A percentile compares a stretch with the other conserved stretches of the same genome.
Evolutionary conservation across 2,888 invertebrate genomes (phyloP).

Genomic region (Pseudococcus jackbeardsleyi): DNA sequence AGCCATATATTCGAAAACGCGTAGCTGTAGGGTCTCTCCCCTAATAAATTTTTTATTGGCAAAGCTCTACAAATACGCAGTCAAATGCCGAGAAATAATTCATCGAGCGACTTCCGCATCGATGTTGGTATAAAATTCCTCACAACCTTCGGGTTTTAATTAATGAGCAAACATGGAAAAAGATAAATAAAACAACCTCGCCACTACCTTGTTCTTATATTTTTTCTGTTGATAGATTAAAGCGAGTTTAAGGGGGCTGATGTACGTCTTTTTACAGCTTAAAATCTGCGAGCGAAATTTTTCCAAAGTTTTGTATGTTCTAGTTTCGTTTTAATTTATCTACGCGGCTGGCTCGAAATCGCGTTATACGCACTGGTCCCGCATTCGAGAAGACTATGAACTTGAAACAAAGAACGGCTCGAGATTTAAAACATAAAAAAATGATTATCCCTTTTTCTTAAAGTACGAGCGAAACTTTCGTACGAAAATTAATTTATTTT

Average conservation of each 20-base stretch:
- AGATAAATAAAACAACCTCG: background rate
- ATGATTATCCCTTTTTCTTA: slow-evolving; percentile 17
- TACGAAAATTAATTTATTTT: slow-evolving; percentile 32
- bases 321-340: slow-evolving; percentile 28
- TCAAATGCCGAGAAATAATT: slow-evolving; percentile 28
- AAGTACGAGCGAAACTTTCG: background rate
- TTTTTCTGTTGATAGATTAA: background rate
- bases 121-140: slow-evolving; percentile 27
- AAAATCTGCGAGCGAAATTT: background rate
- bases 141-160: slow-evolving; percentile 1
- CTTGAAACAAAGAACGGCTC: background rate
- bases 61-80: slow-evolving; percentile 9
- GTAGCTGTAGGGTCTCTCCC: background rate
- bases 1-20: background rate
- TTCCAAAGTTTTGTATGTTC: background rate
- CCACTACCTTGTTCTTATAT: background rate
- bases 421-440: slow-evolving; percentile 3
- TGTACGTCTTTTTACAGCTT: background rate
- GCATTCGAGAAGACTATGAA: background rate
- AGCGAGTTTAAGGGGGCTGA: background rate
- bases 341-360: background rate
- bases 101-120: slow-evolving; percentile 4
- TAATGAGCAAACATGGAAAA: slow-evolving; percentile 20
- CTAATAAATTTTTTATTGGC: slow-evolving; percentile 34
- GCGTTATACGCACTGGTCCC: background rate